Base-by-base conservation (phyloP, 2,888 invertebrate species). In the Lithophane leautieri region DNA sequence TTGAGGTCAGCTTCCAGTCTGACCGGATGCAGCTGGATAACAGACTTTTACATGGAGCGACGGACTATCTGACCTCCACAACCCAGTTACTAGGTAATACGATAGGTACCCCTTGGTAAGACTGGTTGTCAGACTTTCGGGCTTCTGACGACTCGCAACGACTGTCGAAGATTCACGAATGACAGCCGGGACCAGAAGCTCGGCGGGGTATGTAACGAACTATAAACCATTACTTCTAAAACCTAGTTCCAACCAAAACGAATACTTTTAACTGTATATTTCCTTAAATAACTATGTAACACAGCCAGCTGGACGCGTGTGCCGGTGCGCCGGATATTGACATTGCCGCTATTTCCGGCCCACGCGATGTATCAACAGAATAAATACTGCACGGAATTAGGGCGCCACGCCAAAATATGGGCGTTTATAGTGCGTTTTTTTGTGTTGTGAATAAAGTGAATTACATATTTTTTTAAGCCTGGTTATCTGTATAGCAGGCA, bases 281-380 rank as follows among this genome's bases (percentile, higher is more conserved):
- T 84, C 68, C 68, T 80, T 69, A 70, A 80, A 84, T 82, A 80
- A 81, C 61, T 70, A 28, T 42, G n/a, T 76, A 69, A 79, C 68
- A 81, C 62, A 68, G n/a, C 66, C 83, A 74, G 68, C 75, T 73
- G 79, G 81, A 50, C 78, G 80, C 76, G 76, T 78, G 77, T 75
- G 66, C 63, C 70, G 66, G 70, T 74, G 74, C 25, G 74, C 87
- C 94, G 95, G 95, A 95, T 94, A 95, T 95, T 95, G 94, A 90
- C 88, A 89, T 88, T 90, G 91, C 93, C 92, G 90, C 91, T 91
- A 94, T 94, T 94, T 95, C 95, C 95, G 94, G 75, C 87, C 90
- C 83, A 82, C 78, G 75, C 79, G 90, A 89, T 91, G 89, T 87
- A 91, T 90, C 90, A 91, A 89, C 89, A 85, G 87, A 89, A 87